These are phyloP conservation scores for Drosophila prolongata DNA, from an alignment of 2,888 invertebrate genomes.

Conservation along the genomic window DNA sequence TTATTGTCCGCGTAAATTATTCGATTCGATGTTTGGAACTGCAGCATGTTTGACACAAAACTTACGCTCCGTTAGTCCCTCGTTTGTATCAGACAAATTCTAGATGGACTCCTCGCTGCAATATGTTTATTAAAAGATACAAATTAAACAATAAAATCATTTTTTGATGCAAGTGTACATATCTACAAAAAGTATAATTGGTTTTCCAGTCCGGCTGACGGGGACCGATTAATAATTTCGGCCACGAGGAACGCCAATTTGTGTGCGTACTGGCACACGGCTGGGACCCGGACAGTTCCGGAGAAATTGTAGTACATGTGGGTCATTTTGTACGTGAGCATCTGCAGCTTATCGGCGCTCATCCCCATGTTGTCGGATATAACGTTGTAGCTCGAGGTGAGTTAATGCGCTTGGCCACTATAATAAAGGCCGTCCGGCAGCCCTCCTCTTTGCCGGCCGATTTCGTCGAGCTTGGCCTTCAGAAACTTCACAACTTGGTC, in stretches of 20 bases:
- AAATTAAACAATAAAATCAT: no score
- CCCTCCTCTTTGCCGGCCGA: constrained; percentile 82
- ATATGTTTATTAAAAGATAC: background rate
- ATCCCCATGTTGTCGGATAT: constrained; percentile 90
- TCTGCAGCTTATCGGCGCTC: constrained; percentile 90
- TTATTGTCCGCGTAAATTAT: no score
- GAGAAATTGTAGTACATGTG: constrained; percentile 98
- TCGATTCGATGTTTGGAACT: background rate
- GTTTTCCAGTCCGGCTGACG: constrained; percentile 87
- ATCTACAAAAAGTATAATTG: constrained; percentile 89
- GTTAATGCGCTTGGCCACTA: constrained; percentile 96
- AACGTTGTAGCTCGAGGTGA: constrained; percentile 95
- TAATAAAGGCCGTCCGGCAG: constrained; percentile 89
- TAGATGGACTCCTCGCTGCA: constrained; percentile 15
- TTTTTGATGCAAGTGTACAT: constrained; percentile 46
- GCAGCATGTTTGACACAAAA: constrained; percentile 1
- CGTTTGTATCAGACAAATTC: constrained; percentile 10
- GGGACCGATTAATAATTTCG: constrained; percentile 90
- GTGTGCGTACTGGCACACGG: constrained; percentile 97
- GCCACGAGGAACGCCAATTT: constrained; percentile 95
- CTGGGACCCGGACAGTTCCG: constrained; percentile 93
- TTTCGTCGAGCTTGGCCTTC: constrained; percentile 85
- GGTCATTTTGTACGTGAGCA: constrained; percentile 92
- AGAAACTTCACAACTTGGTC: constrained; percentile 88
- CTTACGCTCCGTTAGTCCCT: constrained; percentile 10